Percentiles rank a stretch among this genome's conserved stretches.
Evolutionary conservation across 35 echinoderm and acorn worm genomes (phyloP).

Genomic region (Heliocidaris erythrogramma): DNA sequence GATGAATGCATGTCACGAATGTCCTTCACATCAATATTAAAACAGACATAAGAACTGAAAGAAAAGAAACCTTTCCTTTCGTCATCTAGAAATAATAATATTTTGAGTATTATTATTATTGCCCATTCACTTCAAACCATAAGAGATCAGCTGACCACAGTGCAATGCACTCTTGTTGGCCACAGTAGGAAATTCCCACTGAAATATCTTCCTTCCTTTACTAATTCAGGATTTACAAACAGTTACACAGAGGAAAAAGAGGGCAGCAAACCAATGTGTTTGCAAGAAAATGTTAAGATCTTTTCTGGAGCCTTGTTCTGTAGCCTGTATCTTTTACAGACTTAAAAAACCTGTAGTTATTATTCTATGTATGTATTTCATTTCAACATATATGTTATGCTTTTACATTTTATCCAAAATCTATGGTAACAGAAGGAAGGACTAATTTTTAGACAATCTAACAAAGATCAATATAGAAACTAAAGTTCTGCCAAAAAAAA

Average conservation of each 20-base stretch:
- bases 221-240: slow-evolving; percentile 26
- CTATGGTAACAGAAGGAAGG: too few species aligned
- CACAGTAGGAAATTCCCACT: background rate
- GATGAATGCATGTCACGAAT: background rate
- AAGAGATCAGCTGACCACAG: background rate
- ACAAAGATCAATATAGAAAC: too few species aligned
- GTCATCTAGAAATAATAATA: background rate
- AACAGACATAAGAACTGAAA: too few species aligned
- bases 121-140: background rate
- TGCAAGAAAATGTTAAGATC: background rate
- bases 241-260: slow-evolving; percentile 3
- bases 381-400: too few species aligned
- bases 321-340: background rate
- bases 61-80: background rate
- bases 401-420: too few species aligned
- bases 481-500: too few species aligned
- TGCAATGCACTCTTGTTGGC: slow-evolving; percentile 44
- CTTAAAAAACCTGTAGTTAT: too few species aligned
- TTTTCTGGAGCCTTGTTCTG: background rate
- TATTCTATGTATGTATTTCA: too few species aligned
- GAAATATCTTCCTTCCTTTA: slow-evolving; percentile 41
- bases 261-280: background rate
- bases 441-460: too few species aligned
- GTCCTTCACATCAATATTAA: too few species aligned
- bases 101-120: background rate